A percentile compares a stretch with the other conserved stretches of the same genome.
phyloP scores from a whole-genome alignment of 2,888 invertebrate genomes.

The Mamestra brassicae region DNA sequence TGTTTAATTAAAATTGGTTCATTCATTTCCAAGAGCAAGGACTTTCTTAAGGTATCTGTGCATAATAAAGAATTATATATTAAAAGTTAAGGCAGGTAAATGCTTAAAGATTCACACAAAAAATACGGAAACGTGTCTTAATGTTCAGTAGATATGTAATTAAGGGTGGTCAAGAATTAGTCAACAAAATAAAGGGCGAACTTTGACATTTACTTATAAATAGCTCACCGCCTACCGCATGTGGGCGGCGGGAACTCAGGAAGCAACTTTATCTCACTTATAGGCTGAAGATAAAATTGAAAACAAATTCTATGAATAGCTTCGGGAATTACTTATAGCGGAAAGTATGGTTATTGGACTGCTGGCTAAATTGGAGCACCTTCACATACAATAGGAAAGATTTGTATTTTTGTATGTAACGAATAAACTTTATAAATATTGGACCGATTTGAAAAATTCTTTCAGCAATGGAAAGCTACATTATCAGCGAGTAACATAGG shows the following conservation, averaged over 20 bases:
- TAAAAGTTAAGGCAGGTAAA: not conserved
- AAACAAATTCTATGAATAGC: slow-evolving; percentile 8
- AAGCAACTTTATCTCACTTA: slow-evolving; percentile 4
- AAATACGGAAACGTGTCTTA: not conserved
- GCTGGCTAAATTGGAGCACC: no score
- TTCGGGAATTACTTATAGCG: not conserved
- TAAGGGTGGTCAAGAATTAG: not conserved
- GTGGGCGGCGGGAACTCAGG: slow-evolving; percentile 24
- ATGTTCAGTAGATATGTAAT: not conserved
- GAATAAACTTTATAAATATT: no score
- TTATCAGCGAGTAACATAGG: no score
- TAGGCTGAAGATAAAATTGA: not conserved
- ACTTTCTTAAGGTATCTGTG: not conserved
- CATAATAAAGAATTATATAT: no score
- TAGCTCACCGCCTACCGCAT: not conserved
- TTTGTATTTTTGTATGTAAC: no score
- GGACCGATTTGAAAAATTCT: no score
- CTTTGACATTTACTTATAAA: slow-evolving; percentile 13
- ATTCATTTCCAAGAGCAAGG: no score
- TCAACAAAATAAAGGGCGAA: not conserved
- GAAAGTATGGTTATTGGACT: not conserved
- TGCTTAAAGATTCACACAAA: not conserved
- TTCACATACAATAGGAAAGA: no score
- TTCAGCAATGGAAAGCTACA: no score
- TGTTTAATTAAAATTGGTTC: no score